Base-by-base conservation (phyloP, 2,113 vertebrate genomes). In the Spermophilus dauricus region DNA sequence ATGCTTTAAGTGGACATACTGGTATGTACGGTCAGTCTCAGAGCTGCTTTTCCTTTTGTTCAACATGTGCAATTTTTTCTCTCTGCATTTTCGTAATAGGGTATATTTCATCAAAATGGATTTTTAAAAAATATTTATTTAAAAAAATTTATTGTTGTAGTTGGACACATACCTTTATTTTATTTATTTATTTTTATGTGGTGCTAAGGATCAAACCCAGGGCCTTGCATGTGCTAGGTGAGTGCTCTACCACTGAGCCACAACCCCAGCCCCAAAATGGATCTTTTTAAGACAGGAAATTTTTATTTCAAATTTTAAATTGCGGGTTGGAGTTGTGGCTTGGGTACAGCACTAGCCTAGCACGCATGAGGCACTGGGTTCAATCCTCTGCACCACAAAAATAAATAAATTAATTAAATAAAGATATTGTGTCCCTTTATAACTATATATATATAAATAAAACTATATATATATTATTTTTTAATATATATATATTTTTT, bases 1-100 rank as follows among this genome's bases (percentile, higher is more conserved):
- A 99, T 48, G 99, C 99, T 26, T 98, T 99, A 37, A 99, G 99
- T 95, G 99, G 99, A 90, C 99, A 99, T 65, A 99, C 99, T 91
- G 99, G 99, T 99, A 98, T 85, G 98, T 97, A 85, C 6, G 9
- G 8, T 75, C 61, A 51, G 4, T 73, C 75, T 76, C n/a, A 18
- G 42, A 28, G 28, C 3, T 90, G 0, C 32, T 86, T 78, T 73
- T 86, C 26, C 26, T 85, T 80, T 89, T 88, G 63, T 92, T 89
- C 58, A 86, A 3, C 34, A 24, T 34, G 1, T 87, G 37, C 42
- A 83, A 34, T 93, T 26, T 28, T 34, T 17, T 6, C 72, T 56
- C 5, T 56, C 11, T 65, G 34, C 48, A 24, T 86, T 91, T 92
- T 96, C 39, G 75, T 86, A 78, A 17, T 80, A 48, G n/a, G 11